Evolutionary conservation across 1,140 invertebrate species (phyloP).

Genomic region (Drosophila mayri): DNA sequence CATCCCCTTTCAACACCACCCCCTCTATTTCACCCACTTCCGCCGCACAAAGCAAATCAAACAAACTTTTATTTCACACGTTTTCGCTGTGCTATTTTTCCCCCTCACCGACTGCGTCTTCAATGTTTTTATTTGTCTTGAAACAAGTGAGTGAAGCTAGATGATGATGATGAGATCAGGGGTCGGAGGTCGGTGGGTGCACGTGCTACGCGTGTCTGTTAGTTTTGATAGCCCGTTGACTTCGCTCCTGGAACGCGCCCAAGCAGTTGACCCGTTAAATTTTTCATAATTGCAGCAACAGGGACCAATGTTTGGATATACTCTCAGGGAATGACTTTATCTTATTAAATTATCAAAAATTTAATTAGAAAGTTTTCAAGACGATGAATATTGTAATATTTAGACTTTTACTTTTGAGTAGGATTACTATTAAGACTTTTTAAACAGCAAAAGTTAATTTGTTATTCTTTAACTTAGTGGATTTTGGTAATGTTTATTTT

Average conservation of each 20-base stretch:
- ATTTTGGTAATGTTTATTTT: not conserved
- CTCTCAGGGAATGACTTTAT: not conserved
- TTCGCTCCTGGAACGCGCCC: constrained; percentile 19
- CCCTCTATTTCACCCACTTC: constrained; percentile 7
- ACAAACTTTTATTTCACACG: constrained; percentile 80
- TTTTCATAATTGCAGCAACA: constrained; percentile 67
- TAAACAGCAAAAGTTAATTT: not conserved
- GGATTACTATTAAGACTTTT: not conserved
- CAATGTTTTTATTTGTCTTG: constrained; percentile 68
- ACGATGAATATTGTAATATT: not conserved
- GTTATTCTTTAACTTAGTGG: not conserved
- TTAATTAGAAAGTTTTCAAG: not conserved
- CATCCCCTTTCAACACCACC: not conserved
- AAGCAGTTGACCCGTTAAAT: constrained; percentile 69
- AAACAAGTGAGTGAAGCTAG: constrained; percentile 66
- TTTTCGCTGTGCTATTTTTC: constrained; percentile 60
- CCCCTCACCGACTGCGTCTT: constrained; percentile 13
- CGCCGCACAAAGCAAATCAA: constrained; percentile 67
- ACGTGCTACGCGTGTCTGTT: constrained; percentile 72
- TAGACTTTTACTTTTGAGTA: too few species aligned
- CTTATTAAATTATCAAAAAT: not conserved
- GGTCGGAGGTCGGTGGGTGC: constrained; percentile 25
- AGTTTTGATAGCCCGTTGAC: constrained; percentile 77
- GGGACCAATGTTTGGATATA: too few species aligned
- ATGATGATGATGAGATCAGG: constrained; percentile 17